Evolutionary conservation across 2,888 invertebrate genomes (phyloP).

Genomic region (Pomacea canaliculata): DNA sequence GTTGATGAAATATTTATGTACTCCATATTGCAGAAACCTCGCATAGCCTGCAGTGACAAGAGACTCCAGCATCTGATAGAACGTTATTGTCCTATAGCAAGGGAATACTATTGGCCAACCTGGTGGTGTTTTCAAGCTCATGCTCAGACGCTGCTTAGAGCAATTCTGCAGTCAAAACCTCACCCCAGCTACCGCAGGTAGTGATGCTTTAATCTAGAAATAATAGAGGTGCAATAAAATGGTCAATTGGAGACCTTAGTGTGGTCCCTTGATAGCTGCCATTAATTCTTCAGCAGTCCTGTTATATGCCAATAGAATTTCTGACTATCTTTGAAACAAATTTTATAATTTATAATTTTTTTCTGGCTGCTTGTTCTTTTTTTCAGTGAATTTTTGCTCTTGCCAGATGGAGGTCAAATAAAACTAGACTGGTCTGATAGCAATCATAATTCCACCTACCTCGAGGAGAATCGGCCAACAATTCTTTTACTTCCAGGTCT

Average conservation of each 20-base stretch:
- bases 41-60: slow-evolving; percentile 52
- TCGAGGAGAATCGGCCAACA: slow-evolving; percentile 51
- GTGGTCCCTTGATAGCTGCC: too few species aligned
- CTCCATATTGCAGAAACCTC: slow-evolving; percentile 49
- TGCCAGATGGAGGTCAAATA: slow-evolving; percentile 65
- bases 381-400: slow-evolving; percentile 59
- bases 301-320: too few species aligned
- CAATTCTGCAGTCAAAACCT: slow-evolving; percentile 51
- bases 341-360: too few species aligned
- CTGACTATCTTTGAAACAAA: too few species aligned
- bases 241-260: too few species aligned
- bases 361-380: too few species aligned
- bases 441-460: slow-evolving; percentile 38
- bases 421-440: slow-evolving; percentile 61
- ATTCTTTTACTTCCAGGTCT: slow-evolving; percentile 65
- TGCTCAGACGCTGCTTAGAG: slow-evolving; percentile 61
- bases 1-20: too few species aligned
- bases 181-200: slow-evolving; percentile 56
- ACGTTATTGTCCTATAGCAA: slow-evolving; percentile 54
- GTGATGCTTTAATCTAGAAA: slow-evolving; percentile 10
- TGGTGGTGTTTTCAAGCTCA: slow-evolving; percentile 66
- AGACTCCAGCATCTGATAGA: slow-evolving; percentile 50
- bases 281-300: too few species aligned
- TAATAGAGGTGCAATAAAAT: not conserved
- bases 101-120: slow-evolving; percentile 64